Evolutionary conservation across 2,888 invertebrate species (phyloP).

Genomic region (Diplazon laetatorius): DNA sequence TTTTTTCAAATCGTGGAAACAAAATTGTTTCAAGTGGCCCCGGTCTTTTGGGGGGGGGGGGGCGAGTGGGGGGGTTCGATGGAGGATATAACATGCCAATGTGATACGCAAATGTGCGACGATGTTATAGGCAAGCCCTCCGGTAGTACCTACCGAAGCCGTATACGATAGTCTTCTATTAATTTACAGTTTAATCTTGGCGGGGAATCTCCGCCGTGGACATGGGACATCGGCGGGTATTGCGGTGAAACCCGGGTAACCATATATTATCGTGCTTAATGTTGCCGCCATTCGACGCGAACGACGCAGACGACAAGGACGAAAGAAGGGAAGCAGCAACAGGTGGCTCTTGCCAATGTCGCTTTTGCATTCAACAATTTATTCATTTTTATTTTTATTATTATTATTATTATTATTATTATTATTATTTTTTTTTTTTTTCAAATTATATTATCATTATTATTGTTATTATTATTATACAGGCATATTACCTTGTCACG

Average conservation of each 20-base stretch:
- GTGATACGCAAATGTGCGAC: slow-evolving; percentile 16
- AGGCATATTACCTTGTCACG: slow-evolving; percentile 59
- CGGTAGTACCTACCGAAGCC: slow-evolving; percentile 11
- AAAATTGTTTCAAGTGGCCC: slow-evolving; percentile 6
- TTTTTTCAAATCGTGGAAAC: background rate
- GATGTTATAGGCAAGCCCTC: slow-evolving; percentile 39
- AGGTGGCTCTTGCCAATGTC: slow-evolving; percentile 62
- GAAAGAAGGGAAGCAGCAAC: slow-evolving; percentile 64
- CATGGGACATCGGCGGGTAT: slow-evolving; percentile 73
- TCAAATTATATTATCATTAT: background rate
- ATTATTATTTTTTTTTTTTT: too few relatives aligned
- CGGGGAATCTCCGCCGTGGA: slow-evolving; percentile 72
- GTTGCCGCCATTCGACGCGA: slow-evolving; percentile 54
- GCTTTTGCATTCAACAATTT: slow-evolving; percentile 41
- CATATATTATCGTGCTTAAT: slow-evolving; percentile 67
- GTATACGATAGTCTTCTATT: slow-evolving; percentile 70
- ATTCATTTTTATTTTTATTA: slow-evolving; percentile 41
- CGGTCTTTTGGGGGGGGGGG: too few relatives aligned
- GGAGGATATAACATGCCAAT: background rate
- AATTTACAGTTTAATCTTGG: slow-evolving; percentile 73
- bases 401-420: too few relatives aligned
- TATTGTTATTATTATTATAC: background rate
- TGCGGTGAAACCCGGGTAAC: slow-evolving; percentile 63
- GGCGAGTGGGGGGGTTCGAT: too few relatives aligned
- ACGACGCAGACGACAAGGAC: slow-evolving; percentile 40